Evolutionary conservation across 2,888 invertebrate genomes (phyloP), one percentile per base, ranked within the genome.

Genomic region (Rotaria macrura): DNA sequence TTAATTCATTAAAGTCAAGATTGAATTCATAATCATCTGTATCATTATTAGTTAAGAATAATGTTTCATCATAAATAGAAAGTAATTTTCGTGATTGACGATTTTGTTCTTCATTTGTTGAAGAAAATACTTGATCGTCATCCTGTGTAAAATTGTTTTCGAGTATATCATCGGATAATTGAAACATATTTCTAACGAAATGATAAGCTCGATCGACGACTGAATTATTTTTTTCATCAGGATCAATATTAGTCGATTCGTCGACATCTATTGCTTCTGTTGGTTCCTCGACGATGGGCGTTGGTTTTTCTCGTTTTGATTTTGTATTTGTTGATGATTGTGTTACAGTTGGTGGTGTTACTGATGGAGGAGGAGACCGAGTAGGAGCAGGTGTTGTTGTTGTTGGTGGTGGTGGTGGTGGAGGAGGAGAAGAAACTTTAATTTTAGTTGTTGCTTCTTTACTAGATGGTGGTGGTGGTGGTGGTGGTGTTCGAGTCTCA

Each of bases 131-230:
- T 20, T 17, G 65, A 29, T 65, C 10, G 2, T 65, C 34, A 9
- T 49, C 49, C 14, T 43, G 25, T 0, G 25, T 38, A 79, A 10
- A 23, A 43, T 79, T n/a, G 12, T 79, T 43, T n/a, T 79, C 43
- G 40, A 79, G 43, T 14, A 43, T 25, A 79, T 79, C 79, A 43
- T 79, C 79, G 0, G 79, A 40, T 79, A 79, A n/a, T 43, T 79
- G 79, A 79, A 79, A 79, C 79, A 79, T 79, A 79, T 79, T 79
- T 43, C 43, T 43, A 79, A 79, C 79, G 17, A 79, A 79, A 79
- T 79, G 43, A 25, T 38, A 43, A 43, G 79, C 79, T n/a, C 79
- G 79, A 14, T 43, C n/a, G n/a, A 79, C 79, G 14, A 79, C 79
- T 34, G 65, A 65, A 34, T 65, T 34, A 40, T 40, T 79, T 4